Evolutionary conservation across 2,888 invertebrate genomes (phyloP).

Genomic region (Caenorhabditis uteleia): DNA sequence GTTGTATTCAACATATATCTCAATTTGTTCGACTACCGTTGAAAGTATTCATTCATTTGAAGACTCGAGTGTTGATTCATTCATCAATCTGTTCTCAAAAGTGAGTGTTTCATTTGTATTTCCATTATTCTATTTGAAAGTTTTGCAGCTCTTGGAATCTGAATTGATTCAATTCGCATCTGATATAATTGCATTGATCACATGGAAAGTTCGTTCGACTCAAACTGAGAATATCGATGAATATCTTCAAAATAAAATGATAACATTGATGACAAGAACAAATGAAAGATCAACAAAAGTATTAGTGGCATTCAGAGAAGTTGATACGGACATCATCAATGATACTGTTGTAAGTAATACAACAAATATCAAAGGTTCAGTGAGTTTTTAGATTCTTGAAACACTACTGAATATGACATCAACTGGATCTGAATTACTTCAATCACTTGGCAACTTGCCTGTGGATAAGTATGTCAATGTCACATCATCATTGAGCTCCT

Average conservation of each 20-base stretch:
- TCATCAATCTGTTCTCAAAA: constrained; percentile 18
- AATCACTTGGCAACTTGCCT: constrained; percentile 22
- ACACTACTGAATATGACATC: constrained; percentile 32
- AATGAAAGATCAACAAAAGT: constrained; percentile 27
- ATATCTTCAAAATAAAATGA: constrained; percentile 1
- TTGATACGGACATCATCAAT: constrained; percentile 17
- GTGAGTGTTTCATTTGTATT: constrained; percentile 1
- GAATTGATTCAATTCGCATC: constrained; percentile 20
- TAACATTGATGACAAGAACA: constrained; percentile 9
- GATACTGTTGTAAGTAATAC: constrained; percentile 11
- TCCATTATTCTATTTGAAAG: neutral
- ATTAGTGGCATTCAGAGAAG: constrained; percentile 7
- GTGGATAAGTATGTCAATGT: constrained; percentile 33
- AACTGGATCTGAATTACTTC: constrained; percentile 40
- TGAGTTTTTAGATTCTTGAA: constrained; percentile 21
- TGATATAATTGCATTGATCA: constrained; percentile 17
- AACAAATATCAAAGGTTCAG: neutral
- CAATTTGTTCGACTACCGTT: constrained; percentile 32
- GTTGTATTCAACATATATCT: constrained; percentile 22
- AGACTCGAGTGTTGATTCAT: constrained; percentile 7
- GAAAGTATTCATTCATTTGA: constrained; percentile 35
- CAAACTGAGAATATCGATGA: constrained; percentile 3
- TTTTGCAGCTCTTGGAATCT: constrained; percentile 18
- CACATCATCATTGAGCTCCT: constrained; percentile 27
- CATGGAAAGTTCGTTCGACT: constrained; percentile 18